These are phyloP conservation scores for Erethizon dorsatum DNA, from an alignment of 2,797 vertebrate species.

Conservation along the genomic window DNA sequence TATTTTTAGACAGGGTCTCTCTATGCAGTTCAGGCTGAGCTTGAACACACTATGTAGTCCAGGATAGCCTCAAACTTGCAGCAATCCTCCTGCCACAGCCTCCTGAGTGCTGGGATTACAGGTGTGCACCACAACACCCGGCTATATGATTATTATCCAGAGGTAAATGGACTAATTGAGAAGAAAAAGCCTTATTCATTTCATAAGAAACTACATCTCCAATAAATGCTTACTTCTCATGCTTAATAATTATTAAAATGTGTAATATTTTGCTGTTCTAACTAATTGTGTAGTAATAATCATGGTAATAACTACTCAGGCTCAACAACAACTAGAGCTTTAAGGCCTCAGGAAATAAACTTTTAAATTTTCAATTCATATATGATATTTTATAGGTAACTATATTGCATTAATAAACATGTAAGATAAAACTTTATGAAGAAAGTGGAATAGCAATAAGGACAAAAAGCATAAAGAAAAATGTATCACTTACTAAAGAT, in stretches of 20 bases:
- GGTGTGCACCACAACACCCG: too few relatives aligned
- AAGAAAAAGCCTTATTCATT: background rate
- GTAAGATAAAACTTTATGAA: background rate
- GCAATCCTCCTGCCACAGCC: too few relatives aligned
- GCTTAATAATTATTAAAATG: conserved; percentile 32
- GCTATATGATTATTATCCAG: background rate
- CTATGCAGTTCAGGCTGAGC: too few relatives aligned
- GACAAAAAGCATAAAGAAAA: conserved; percentile 19
- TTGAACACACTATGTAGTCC: too few relatives aligned
- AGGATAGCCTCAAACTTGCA: too few relatives aligned
- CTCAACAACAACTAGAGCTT: conserved; percentile 30
- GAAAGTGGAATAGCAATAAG: conserved; percentile 24
- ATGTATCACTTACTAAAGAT: background rate
- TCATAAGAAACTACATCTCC: background rate
- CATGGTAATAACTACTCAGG: background rate
- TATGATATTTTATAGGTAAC: conserved; percentile 10
- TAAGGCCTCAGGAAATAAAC: background rate
- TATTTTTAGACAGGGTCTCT: too few relatives aligned
- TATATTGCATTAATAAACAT: conserved; percentile 40
- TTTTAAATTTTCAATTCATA: background rate
- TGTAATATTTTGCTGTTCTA: conserved; percentile 33
- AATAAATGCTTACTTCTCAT: conserved; percentile 40
- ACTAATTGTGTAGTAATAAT: background rate
- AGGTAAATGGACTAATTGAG: background rate
- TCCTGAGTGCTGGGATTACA: too few relatives aligned